Base-by-base conservation (phyloP, 2,797 vertebrate genomes). In the Ficedula albicollis region DNA sequence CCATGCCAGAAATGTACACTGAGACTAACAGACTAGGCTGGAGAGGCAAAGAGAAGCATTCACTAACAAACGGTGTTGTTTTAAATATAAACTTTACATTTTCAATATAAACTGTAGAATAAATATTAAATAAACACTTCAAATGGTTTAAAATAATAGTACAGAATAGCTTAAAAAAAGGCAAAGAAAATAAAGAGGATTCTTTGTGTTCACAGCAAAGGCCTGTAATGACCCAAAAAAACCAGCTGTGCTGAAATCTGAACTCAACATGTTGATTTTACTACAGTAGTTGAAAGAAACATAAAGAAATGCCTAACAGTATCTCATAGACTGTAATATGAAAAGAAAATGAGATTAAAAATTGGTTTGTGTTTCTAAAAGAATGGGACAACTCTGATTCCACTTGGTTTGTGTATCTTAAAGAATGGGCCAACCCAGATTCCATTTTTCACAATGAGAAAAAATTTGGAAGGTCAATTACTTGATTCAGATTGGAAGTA, bases 21-120 rank as follows among this genome's bases (percentile, higher is more conserved):
- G 95, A 96, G 91, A 96, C 81, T 90, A 95, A 94, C 54, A 70
- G 95, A 94, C 85, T 89, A 96, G 78, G 92, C 81, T 92, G 93
- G 80, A 74, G 87, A 94, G 83, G 88, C 94, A 86, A 76, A 95
- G 91, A 94, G 95, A 92, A 92, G 95, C 85, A 81, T 79, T 89
- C 93, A 93, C 95, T 91, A 82, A 79, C 80, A 89, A 91, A 96
- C 58, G 63, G 94, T 66, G 67, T 95, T 52, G 73, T 69, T 93
- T 91, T 94, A 66, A 94, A 96, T 78, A 82, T 95, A 95, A 95
- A 96, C 96, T 92, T 92, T 96, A 93, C 87, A 87, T 93, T 93
- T 96, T 91, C 95, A 83, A 87, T 96, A 93, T 44, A 92, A 97
- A 94, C 77, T 83, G 91, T 92, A 86, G 85, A 95, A 97, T 97